Base-by-base conservation (phyloP, 35 echinoderm and acorn worm species). In the Eucidaris tribuloides region DNA sequence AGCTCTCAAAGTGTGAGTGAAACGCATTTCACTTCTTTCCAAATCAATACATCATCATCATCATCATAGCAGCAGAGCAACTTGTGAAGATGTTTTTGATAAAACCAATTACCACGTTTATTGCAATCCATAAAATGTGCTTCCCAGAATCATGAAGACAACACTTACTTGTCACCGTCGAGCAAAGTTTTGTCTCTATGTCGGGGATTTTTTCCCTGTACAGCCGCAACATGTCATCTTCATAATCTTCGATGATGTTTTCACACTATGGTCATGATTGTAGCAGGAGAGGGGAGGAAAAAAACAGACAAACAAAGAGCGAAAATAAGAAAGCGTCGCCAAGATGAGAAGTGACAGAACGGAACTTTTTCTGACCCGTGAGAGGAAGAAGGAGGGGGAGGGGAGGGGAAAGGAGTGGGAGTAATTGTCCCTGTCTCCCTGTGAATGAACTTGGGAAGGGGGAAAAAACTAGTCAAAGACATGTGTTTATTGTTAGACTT, bases 241-340 rank as follows among this genome's bases (percentile, higher is more conserved):
- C 68, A 32, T 74, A 44, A 9, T 74, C 68, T 74, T 74, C 68
- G 44, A 74, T 38, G 11, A 74, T 74, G 44, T 74, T 74, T 74
- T 74, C 68, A 22, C 68, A 74, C 68, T 74, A 40, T 33, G 41
- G 44, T 22, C 35, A 74, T 25, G 44, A 36, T 22, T 33, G 44
- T 22, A 74, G 68, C 18, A 36, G 44, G 37, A 74, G 37, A 52
- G n/a, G 48, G 48, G 48, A n/a, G 48, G 48, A 52, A 52, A 52
- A 52, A 52, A 52, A 52, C 48, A 52, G n/a, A 52, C 9, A 52
- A 52, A 52, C 48, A 52, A 52, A 52, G 48, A 52, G n/a, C 48
- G 68, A 6, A 74, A 24, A 38, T 74, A 40, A 38, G 44, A 74
- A 34, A 11, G 15, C 30, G 19, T 64, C 22, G 44, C 28, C 24